Evolutionary conservation across 2,888 invertebrate genomes (phyloP).

Genomic region (Asteroscopus sphinx): DNA sequence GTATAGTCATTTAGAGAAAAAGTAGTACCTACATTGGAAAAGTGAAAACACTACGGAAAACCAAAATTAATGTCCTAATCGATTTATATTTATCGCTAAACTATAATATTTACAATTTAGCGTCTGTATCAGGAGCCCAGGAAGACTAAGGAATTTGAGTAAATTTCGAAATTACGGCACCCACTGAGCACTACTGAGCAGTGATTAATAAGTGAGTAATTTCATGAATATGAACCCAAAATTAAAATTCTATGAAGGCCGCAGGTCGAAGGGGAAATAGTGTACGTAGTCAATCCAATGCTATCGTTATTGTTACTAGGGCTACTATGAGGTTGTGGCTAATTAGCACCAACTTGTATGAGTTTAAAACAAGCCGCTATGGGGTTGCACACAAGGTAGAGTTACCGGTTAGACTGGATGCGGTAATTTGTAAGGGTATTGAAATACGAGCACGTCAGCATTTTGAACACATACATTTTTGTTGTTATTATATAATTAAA

Average conservation of each 20-base stretch:
- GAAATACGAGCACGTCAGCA: no score
- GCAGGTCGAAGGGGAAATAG: constrained; percentile 3
- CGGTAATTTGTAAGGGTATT: background rate
- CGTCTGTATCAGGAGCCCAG: no score
- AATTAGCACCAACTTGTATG: constrained; percentile 44
- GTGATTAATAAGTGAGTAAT: background rate
- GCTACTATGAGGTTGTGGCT: constrained; percentile 40
- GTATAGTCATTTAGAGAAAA: no score
- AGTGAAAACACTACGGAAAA: no score
- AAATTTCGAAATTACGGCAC: background rate
- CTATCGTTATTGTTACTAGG: constrained; percentile 32
- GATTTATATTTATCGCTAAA: no score
- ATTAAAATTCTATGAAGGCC: constrained; percentile 23
- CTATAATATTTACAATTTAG: no score
- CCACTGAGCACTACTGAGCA: background rate
- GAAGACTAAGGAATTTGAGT: no score
- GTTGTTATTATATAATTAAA: no score
- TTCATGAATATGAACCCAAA: background rate
- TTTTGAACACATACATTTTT: no score
- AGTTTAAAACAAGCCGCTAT: constrained; percentile 24
- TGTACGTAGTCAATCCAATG: constrained; percentile 29
- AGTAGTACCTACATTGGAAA: no score
- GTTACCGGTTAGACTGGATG: constrained; percentile 41
- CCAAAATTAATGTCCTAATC: no score
- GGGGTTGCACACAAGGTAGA: constrained; percentile 8